Evolutionary conservation across 2,113 vertebrate species (phyloP), one percentile per base, ranked within the genome.

Genomic region (Mirza zaza): DNA sequence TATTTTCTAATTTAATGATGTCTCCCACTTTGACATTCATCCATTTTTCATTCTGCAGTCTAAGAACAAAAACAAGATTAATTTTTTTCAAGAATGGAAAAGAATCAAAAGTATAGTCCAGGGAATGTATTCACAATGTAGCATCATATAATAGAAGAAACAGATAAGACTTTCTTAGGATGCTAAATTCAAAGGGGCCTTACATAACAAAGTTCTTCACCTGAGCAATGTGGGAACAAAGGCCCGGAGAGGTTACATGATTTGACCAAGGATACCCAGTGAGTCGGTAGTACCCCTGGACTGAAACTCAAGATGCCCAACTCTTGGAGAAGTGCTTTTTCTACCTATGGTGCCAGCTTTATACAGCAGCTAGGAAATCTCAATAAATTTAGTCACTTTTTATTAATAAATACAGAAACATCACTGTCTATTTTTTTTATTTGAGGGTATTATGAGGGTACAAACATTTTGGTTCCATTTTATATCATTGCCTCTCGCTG

Each of bases 1-100:
- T 98, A 97, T 99, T 99, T 98, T 98, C 97, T 92, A 98, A 90
- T 97, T 98, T 99, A 97, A 98, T 97, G 94, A 98, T 97, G 80
- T 98, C 98, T 96, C 98, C 98, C 17, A 98, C 98, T 95, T 97
- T 98, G 79, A 98, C 97, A 89, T 98, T 98, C 98, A 98, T 98
- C 98, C 98, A 98, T 92, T 99, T 99, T 94, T 98, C 98, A 97
- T 98, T 99, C 97, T 98, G 96, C 21, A 99, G 82, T 77, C 98
- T 98, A 87, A 81, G 27, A 85, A 73, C 92, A 87, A 97, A 82
- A 91, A 92, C 3, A 95, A 93, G 95, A 91, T 85, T 76, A 68
- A 25, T 23, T 21, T 52, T 91, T 91, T 80, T 89, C 77, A 88
- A 67, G 23, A 84, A 71, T 12, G 18, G 10, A 67, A 13, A 95